phyloP scores from a whole-genome alignment of 2,113 vertebrate genomes.

The pig (Sus scrofa) region DNA sequence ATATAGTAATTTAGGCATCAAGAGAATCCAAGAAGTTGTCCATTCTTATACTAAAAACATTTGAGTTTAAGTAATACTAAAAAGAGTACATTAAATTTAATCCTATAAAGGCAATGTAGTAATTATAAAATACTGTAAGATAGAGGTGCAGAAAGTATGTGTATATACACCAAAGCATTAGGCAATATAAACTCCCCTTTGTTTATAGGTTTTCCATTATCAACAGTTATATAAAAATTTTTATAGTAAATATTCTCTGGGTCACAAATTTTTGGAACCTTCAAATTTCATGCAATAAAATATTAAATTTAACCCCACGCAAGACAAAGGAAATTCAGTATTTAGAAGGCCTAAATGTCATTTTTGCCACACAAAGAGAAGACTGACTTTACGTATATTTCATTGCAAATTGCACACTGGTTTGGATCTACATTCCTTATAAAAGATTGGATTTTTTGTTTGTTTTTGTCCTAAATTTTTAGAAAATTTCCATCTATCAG shows the following conservation, averaged over 20 bases:
- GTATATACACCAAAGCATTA: not conserved
- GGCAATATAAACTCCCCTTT: constrained; percentile 5
- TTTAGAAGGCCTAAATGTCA: not conserved
- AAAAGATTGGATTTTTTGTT: not conserved
- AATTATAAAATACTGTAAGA: constrained; percentile 6
- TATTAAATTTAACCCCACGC: not conserved
- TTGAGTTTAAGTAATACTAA: not conserved
- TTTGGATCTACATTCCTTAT: not conserved
- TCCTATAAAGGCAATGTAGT: not conserved
- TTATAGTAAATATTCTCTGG: constrained; percentile 39
- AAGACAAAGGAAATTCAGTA: constrained; percentile 48
- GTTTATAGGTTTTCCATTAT: constrained; percentile 8
- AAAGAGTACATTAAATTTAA: constrained; percentile 47
- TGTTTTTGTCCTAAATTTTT: not conserved
- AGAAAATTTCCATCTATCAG: not conserved
- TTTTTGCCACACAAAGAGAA: constrained; percentile 22
- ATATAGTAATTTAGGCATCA: constrained; percentile 24
- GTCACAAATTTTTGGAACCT: constrained; percentile 28
- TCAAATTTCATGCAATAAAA: constrained; percentile 52
- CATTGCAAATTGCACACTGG: not conserved
- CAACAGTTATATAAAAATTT: constrained; percentile 23
- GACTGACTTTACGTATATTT: not conserved
- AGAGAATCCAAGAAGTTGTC: constrained; percentile 30
- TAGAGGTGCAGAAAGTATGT: not conserved
- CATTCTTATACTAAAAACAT: constrained; percentile 38